Conservation (phyloP, 2,888 invertebrate genomes). For the Lagria hirta region DNA sequence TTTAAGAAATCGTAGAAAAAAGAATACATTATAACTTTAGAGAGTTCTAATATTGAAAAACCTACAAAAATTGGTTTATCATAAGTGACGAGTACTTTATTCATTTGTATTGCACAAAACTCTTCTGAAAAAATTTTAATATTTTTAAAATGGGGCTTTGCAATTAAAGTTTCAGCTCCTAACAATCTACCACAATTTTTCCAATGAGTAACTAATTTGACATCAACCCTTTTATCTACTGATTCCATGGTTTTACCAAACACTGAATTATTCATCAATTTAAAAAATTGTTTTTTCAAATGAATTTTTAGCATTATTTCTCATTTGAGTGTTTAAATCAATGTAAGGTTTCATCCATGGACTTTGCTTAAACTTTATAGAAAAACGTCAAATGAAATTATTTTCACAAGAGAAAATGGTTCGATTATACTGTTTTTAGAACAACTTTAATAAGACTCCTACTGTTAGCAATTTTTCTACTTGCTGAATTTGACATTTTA, state of each 20-base stretch:
- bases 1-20: conserved; percentile 45
- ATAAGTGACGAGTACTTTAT: conserved; percentile 28
- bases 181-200: conserved; percentile 30
- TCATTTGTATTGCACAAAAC: conserved; percentile 40
- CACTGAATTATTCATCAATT: conserved; percentile 49
- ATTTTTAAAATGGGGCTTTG: conserved; percentile 43
- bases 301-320: conserved; percentile 37
- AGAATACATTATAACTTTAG: conserved; percentile 42
- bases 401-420: too few species aligned
- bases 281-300: conserved; percentile 50
- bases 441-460: too few species aligned
- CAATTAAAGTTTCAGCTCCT: conserved; percentile 34
- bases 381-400: too few species aligned
- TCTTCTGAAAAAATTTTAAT: conserved; percentile 41
- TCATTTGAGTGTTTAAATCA: too few species aligned
- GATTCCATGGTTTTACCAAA: conserved; percentile 53
- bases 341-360: too few species aligned
- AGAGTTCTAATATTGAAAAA: conserved; percentile 39
- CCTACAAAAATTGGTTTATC: conserved; percentile 43
- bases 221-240: conserved; percentile 45
- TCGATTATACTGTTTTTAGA: too few species aligned
- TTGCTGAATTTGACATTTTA: too few species aligned
- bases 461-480: too few species aligned
- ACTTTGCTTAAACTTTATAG: too few species aligned
- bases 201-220: conserved; percentile 44